Base-by-base conservation (phyloP, 2,888 invertebrate species). In the Anarsia innoxiella region DNA sequence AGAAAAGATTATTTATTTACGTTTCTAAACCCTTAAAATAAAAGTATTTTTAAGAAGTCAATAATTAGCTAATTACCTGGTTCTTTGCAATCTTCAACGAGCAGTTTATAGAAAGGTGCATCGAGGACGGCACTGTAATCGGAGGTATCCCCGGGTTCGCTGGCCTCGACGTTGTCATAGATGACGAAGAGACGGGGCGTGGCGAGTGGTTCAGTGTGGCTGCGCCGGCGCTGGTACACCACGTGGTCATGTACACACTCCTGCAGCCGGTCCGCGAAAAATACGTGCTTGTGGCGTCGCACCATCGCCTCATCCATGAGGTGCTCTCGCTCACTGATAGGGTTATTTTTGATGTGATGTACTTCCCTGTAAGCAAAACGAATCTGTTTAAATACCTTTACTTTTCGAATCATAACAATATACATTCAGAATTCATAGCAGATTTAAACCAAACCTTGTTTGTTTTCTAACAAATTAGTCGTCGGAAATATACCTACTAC, bases 101-200 rank as follows among this genome's bases (percentile, higher is more conserved):
- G 75, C 36, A 91, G 86, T 56, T 88, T 89, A 59, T 91, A 91
- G 34, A 87, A 87, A 0, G 89, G 87, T 12, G 87, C 87, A 48
- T 89, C 88, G 9, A 87, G 80, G 34, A 88, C 80, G 4, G 82
- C 86, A 49, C 88, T 88, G 47, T 88, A 89, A 45, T 87, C 87
- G 5, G 86, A 78, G 1, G 86, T 85, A 47, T 90, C 89, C 26
- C 87, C 86, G 0, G 89, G 86, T 36, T 91, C 88, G 25, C 88
- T 86, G 6, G 93, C 89, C 53, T 92, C 91, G 19, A 93, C 87
- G 41, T 91, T 92, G 51, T 93, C 91, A 50, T 92, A 90, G 5
- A 92, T 86, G 15, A 92, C 86, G 53, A 87, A 92, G 32, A 92
- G 86, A 27, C 91, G 82, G 26, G 89, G 88, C 0, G 89, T 80